Percentiles rank a stretch among this genome's conserved stretches.
Conservation (phyloP, 1,140 invertebrate species). For the Macrosteles quadrilineatus region DNA sequence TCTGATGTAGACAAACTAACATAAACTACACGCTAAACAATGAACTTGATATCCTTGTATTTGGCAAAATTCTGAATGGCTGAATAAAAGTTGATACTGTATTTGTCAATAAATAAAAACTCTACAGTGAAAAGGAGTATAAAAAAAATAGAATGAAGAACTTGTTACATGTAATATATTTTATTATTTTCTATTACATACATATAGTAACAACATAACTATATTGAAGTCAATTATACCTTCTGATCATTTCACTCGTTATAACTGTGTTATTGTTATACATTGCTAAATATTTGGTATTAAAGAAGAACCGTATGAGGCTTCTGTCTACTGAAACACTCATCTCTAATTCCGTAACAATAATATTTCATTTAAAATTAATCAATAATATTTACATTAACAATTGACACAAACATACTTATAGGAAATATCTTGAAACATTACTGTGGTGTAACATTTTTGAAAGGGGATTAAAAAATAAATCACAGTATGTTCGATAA, state of each 20-base stretch:
- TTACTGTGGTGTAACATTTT: background rate
- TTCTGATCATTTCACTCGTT: background rate
- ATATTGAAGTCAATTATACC: slow-evolving; percentile 3
- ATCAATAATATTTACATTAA: slow-evolving; percentile 12
- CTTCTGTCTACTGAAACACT: background rate
- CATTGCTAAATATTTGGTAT: slow-evolving; percentile 14
- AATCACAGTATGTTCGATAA: too few relatives aligned
- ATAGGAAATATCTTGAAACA: background rate
- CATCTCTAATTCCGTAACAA: slow-evolving; percentile 11
- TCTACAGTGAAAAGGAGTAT: background rate
- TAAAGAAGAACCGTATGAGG: background rate
- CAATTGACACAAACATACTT: slow-evolving; percentile 12
- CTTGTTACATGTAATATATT: slow-evolving; percentile 8
- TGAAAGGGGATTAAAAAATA: background rate
- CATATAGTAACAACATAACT: slow-evolving; percentile 10
- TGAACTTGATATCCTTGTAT: too few relatives aligned
- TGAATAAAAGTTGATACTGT: too few relatives aligned
- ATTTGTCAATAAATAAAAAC: too few relatives aligned
- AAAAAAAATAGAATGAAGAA: background rate
- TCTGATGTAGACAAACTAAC: too few relatives aligned
- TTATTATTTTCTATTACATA: slow-evolving; percentile 3
- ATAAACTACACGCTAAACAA: too few relatives aligned
- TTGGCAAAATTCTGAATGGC: too few relatives aligned
- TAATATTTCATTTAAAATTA: slow-evolving; percentile 2
- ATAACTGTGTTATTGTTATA: slow-evolving; percentile 10